phyloP scores from a whole-genome alignment of 1,140 invertebrate genomes.

The Carposina sasakii region DNA sequence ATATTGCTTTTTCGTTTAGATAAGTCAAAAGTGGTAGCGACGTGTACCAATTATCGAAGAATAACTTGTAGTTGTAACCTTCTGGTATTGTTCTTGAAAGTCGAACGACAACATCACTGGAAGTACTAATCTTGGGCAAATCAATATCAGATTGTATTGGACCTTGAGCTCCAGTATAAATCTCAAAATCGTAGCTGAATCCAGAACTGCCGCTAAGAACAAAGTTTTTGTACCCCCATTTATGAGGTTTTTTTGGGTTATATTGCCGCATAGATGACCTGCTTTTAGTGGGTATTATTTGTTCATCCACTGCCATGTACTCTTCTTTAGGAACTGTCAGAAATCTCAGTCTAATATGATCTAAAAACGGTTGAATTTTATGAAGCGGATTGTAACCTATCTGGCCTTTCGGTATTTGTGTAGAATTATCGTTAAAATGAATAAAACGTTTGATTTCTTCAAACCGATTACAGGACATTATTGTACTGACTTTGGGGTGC shows the following conservation, averaged over 20 bases:
- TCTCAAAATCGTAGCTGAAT: conserved; percentile 40
- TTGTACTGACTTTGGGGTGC: conserved; percentile 13
- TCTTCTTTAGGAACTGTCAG: conserved; percentile 24
- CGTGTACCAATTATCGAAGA: conserved; percentile 13
- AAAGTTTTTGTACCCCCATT: conserved; percentile 55
- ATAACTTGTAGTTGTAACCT: conserved; percentile 2
- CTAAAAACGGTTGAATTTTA: conserved; percentile 7
- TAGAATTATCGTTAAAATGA: conserved; percentile 9
- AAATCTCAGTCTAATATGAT: neutral
- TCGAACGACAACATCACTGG: conserved; percentile 1
- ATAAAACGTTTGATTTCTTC: conserved; percentile 17
- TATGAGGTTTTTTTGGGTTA: conserved; percentile 45
- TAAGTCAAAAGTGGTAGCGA: conserved; percentile 2
- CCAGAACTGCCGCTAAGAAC: conserved; percentile 22
- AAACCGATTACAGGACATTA: conserved; percentile 14
- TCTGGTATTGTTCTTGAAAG: conserved; percentile 1
- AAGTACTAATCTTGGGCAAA: conserved; percentile 2
- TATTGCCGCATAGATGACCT: conserved; percentile 45
- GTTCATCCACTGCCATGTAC: conserved; percentile 17
- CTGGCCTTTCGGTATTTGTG: neutral
- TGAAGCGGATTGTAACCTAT: conserved; percentile 7
- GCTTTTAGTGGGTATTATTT: conserved; percentile 39
- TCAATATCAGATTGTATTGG: neutral
- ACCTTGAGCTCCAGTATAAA: conserved; percentile 27
- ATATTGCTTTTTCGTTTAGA: neutral